These are phyloP conservation scores for Galeopterus variegatus DNA, from an alignment of 2,113 vertebrate genomes.

Conservation along the genomic window DNA sequence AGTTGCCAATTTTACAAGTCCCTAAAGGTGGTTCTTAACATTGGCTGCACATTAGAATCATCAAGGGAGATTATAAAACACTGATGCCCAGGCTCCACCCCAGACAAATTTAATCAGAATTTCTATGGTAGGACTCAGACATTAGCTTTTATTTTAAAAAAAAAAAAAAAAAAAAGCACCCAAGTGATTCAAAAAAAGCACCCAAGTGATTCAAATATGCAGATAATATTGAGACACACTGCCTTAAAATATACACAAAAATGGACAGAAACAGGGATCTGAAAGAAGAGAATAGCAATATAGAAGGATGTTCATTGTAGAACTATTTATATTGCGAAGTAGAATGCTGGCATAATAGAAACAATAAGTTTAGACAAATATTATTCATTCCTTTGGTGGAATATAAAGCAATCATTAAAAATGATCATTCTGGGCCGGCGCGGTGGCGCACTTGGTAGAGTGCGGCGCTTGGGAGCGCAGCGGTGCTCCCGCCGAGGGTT, in stretches of 20 bases:
- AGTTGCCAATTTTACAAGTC: background rate
- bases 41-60: background rate
- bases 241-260: background rate
- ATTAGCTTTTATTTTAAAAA: background rate
- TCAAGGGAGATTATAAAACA: background rate
- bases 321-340: background rate
- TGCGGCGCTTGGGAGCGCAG: too few species aligned
- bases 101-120: background rate
- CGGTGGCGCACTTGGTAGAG: too few species aligned
- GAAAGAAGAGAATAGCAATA: background rate
- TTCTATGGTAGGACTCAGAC: background rate
- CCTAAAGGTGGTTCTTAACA: background rate
- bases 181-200: too few species aligned
- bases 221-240: background rate
- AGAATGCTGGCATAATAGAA: background rate
- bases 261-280: background rate
- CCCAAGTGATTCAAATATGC: background rate
- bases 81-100: too few species aligned
- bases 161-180: background rate
- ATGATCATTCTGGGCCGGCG: background rate
- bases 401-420: slow-evolving; percentile 2
- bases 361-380: background rate
- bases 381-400: background rate
- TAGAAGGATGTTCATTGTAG: background rate
- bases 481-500: too few species aligned